A percentile compares a stretch with the other conserved stretches of the same genome.
Evolutionary conservation across 2,797 vertebrate species (phyloP).

Genomic region (Halcyon smyrnensis): DNA sequence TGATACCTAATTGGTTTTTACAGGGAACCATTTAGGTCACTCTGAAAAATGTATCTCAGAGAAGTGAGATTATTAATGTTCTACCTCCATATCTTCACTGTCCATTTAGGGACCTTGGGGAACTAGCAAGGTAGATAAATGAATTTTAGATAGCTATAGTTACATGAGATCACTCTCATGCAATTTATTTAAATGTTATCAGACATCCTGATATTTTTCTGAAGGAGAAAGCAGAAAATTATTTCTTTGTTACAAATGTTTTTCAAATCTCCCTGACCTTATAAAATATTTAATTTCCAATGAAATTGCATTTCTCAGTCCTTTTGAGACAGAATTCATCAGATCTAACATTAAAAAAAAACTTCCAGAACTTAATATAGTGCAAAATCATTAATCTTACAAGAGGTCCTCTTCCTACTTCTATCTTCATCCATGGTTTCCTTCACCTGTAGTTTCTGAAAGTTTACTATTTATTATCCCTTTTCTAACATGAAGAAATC

Average conservation of each 20-base stretch:
- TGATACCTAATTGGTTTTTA: not conserved
- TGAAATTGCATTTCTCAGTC: not conserved
- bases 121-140: not conserved
- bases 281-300: not conserved
- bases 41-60: not conserved
- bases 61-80: not conserved
- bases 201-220: not conserved
- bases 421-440: not conserved
- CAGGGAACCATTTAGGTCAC: not conserved
- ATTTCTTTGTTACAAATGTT: not conserved
- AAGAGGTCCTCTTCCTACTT: not conserved
- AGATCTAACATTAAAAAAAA: not conserved
- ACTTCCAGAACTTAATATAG: not conserved
- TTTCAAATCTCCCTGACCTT: not conserved
- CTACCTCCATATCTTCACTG: not conserved
- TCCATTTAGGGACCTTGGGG: not conserved
- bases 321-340: not conserved
- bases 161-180: not conserved
- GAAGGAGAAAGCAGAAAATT: not conserved
- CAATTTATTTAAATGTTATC: not conserved
- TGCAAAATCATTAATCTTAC: not conserved
- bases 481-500: not conserved
- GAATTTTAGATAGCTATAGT: not conserved
- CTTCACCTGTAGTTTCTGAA: not conserved
- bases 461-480: not conserved